Percentiles rank a stretch among this genome's conserved stretches.
Conservation (phyloP, 2,113 vertebrate species). For the Tetrax tetrax region DNA sequence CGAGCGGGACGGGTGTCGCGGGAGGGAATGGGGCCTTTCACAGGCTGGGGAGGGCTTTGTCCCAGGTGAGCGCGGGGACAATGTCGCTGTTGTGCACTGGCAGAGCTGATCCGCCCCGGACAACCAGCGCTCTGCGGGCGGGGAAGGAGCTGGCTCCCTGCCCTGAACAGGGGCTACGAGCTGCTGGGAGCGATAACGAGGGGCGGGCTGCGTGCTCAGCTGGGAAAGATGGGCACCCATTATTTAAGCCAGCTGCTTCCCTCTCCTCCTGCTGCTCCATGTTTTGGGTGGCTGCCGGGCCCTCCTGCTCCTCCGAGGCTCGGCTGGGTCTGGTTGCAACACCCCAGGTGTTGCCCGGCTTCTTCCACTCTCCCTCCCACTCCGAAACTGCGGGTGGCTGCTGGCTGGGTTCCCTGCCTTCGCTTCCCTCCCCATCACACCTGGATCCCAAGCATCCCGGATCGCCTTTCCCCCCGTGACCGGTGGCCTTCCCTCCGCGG, state of each 20-base stretch:
- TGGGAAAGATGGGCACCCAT: background rate
- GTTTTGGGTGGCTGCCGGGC: background rate
- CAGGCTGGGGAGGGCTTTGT: background rate
- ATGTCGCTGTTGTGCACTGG: background rate
- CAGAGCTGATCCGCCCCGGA: background rate
- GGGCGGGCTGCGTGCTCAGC: background rate
- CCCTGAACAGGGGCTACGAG: background rate
- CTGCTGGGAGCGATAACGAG: too few relatives aligned
- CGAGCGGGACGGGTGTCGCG: rapidly evolving
- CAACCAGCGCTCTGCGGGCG: rapidly evolving
- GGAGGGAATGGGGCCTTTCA: rapidly evolving
- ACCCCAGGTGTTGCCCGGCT: background rate
- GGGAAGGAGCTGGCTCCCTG: background rate
- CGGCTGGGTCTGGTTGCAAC: background rate
- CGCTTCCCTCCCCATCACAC: background rate
- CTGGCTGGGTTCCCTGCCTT: background rate
- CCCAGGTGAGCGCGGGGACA: background rate
- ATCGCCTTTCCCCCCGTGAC: rapidly evolving
- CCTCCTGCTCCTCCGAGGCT: background rate
- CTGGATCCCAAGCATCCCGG: background rate
- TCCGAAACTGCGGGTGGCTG: background rate
- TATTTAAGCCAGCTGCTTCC: background rate
- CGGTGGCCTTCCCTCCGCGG: background rate
- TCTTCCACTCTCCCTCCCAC: slow-evolving; percentile 12
- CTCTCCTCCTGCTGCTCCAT: rapidly evolving